Evolutionary conservation across 1,140 invertebrate genomes (phyloP).

Genomic region (Caenorhabditis remanei): DNA sequence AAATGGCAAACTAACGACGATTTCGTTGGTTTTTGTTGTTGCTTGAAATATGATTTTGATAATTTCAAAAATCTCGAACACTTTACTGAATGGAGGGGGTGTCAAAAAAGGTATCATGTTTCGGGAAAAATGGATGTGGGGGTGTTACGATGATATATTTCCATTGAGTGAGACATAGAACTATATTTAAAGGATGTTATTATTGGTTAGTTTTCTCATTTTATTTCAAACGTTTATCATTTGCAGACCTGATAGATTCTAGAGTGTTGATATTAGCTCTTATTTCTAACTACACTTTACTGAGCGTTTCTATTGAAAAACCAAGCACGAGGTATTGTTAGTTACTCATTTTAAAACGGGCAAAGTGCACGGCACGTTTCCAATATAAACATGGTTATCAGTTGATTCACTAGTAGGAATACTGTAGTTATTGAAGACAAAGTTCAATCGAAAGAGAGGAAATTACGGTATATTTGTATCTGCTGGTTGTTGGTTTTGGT

Average conservation of each 20-base stretch:
- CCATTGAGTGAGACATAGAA: no score
- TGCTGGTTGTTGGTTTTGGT: no score
- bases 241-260: no score
- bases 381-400: background rate
- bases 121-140: background rate
- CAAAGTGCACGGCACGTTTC: constrained; percentile 17
- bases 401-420: background rate
- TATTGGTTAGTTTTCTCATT: no score
- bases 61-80: background rate
- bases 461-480: no score
- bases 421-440: constrained; percentile 8
- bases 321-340: background rate
- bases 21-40: background rate
- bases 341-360: constrained; percentile 36
- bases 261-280: no score
- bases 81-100: no score
- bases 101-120: background rate
- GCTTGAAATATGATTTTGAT: background rate
- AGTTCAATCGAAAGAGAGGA: background rate
- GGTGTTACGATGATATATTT: background rate
- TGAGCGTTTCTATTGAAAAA: no score
- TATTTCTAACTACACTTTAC: no score
- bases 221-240: no score
- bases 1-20: background rate
- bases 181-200: no score